Evolutionary conservation across 2,113 vertebrate species (phyloP), one percentile per base, ranked within the genome.

Genomic region (Haplochromis burtoni): DNA sequence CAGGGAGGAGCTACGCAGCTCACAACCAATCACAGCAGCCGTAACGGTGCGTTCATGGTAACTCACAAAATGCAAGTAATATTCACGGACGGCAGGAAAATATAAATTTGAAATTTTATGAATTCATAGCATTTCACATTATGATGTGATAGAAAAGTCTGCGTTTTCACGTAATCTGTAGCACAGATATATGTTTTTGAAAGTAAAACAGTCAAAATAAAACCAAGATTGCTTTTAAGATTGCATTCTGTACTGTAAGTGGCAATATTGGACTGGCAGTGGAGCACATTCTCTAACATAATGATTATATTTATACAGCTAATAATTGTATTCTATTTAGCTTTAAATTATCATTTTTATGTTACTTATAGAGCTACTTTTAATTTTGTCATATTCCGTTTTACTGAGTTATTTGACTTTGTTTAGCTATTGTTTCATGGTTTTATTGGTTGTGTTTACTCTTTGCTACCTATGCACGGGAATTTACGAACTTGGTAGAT

Each of bases 11-110:
- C 53, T 63, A 3, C 14, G 53, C 13, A 6, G 51, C n/a, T 84
- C 10, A 12, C n/a, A 86, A 33, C 93, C 95, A 94, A 93, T 94
- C 91, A 90, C 1, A 68, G 33, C 47, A 14, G 21, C 14, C 5
- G 12, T 7, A 3, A 76, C 14, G 90, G 13, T 80, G 86, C 80
- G 24, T 93, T 93, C 35, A 31, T 0, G 4, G 11, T 16, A 26
- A 2, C 21, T 21, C 73, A 78, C 10, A n/a, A 51, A 78, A 78
- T 33, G 45, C 2, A 19, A 78, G 45, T n/a, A n/a, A 9, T 19
- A 51, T 51, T 33, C 45, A 33, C 4, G 3, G 45, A n/a, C 45
- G 3, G 17, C 26, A n/a, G 73, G 6, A 78, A 73, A n/a, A 51
- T n/a, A n/a, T 19, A 51, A 8, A 8, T 21, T 68, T 66, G 6